phyloP scores from a whole-genome alignment of 1,140 invertebrate species.

The Armadillidium nasatum region DNA sequence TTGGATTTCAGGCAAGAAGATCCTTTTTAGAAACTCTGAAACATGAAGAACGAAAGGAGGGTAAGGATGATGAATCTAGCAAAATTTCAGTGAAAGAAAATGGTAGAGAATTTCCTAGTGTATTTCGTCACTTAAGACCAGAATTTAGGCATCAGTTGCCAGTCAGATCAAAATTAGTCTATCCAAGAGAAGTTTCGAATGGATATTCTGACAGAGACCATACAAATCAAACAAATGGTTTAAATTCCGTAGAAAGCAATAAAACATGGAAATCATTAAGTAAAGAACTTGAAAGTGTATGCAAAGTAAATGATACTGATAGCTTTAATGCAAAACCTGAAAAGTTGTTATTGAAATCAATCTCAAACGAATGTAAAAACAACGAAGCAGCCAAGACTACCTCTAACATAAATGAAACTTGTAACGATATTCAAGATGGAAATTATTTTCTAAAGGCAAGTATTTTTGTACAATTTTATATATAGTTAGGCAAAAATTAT shows the following conservation, averaged over 20 bases:
- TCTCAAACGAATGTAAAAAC: too few species aligned
- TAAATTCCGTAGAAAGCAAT: too few species aligned
- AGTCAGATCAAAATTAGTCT: constrained; percentile 54
- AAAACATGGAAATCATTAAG: neutral
- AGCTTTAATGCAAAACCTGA: too few species aligned
- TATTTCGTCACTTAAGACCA: constrained; percentile 70
- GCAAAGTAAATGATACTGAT: too few species aligned
- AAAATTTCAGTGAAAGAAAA: constrained; percentile 25
- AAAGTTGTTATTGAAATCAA: too few species aligned
- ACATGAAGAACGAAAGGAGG: constrained; percentile 28
- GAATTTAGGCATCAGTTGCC: constrained; percentile 78
- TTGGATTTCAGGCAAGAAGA: constrained; percentile 63
- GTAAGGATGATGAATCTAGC: constrained; percentile 36
- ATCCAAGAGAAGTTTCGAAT: neutral
- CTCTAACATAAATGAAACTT: too few species aligned
- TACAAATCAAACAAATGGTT: too few species aligned
- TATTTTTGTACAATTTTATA: neutral
- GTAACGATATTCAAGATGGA: constrained; percentile 54
- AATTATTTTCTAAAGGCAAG: constrained; percentile 64
- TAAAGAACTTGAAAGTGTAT: neutral
- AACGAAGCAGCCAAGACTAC: too few species aligned
- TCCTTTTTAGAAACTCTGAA: constrained; percentile 37
- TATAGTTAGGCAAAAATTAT: too few species aligned
- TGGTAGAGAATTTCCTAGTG: constrained; percentile 48
- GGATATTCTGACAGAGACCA: too few species aligned